Base-by-base conservation (phyloP, 1,140 invertebrate genomes). In the Solenopsis invicta region DNA sequence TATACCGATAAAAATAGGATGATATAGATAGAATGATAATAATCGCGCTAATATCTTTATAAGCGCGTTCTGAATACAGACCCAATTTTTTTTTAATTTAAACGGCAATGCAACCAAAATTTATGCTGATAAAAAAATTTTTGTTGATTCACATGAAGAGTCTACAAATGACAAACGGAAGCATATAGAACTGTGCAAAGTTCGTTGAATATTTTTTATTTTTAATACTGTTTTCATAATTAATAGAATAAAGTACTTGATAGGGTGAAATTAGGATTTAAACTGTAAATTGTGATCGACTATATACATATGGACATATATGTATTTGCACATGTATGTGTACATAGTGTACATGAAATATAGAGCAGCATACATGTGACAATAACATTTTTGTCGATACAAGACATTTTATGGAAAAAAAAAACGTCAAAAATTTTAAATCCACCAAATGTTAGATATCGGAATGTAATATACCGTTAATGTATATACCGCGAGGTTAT, bases 401-500 rank as follows among this genome's bases (percentile, higher is more conserved):
- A 82, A 64, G 13, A 10, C 41, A 84, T 87, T 91, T 41, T 71
- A 24, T 5, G n/a, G n/a, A 71, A 61, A 48, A 71, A 61, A 48
- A 48, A 69, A 81, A 29, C 29, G 29, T 88, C 62, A 24, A 82
- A 82, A 87, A 88, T 88, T 67, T 41, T 88, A 41, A 81, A 91
- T 76, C 48, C 13, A 76, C 9, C 64, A 67, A 61, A 18, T 69
- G 74, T 71, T 84, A 87, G 50, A 81, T 48, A 74, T 45, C 67
- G 64, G 48, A 91, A 90, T 94, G 94, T 95, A 95, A 94, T 93
- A 94, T 94, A 95, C 92, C 92, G 93, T 94, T 94, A 62, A 92
- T 95, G 94, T 95, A 95, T 80, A 95, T 95, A 95, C 69, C 88
- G 92, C 91, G 92, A 92, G 91, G 92, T 94, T 94, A 94, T 95